Percentiles rank a stretch among this genome's conserved stretches.
These are phyloP conservation scores for Vollenhovia emeryi DNA, from an alignment of 1,140 invertebrate species.

Conservation along the genomic window DNA sequence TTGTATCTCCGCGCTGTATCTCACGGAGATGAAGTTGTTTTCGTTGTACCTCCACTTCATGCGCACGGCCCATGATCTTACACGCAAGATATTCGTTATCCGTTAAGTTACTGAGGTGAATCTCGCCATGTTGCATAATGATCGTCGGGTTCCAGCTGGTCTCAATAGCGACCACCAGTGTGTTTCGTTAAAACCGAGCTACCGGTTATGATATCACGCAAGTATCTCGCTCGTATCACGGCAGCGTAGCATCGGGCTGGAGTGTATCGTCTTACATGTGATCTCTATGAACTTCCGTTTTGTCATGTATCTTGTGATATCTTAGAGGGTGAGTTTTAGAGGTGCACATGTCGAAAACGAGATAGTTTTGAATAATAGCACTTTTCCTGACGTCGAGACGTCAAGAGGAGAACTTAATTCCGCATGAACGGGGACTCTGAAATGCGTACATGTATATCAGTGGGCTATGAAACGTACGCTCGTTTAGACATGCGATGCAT, in stretches of 20 bases:
- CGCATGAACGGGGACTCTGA: slow-evolving; percentile 42
- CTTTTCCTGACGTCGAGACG: slow-evolving; percentile 53
- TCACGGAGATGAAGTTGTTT: too few species aligned
- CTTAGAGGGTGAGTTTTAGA: neutral
- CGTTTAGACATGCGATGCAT: slow-evolving; percentile 64
- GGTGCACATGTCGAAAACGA: slow-evolving; percentile 19
- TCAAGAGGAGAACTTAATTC: slow-evolving; percentile 25
- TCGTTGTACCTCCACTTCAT: neutral
- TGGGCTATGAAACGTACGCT: slow-evolving; percentile 65
- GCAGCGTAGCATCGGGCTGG: neutral
- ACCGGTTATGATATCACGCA: neutral
- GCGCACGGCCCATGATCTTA: slow-evolving; percentile 4
- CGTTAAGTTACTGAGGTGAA: slow-evolving; percentile 25
- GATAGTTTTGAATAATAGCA: slow-evolving; percentile 27
- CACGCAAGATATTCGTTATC: slow-evolving; percentile 7
- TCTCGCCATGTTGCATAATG: slow-evolving; percentile 6
- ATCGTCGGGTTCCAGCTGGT: neutral
- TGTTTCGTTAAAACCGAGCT: slow-evolving; percentile 1
- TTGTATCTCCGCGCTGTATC: slow-evolving; percentile 8
- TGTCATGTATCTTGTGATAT: slow-evolving; percentile 22
- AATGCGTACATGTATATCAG: slow-evolving; percentile 46
- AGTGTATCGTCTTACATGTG: slow-evolving; percentile 8
- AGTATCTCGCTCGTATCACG: slow-evolving; percentile 30
- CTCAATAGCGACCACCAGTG: neutral
- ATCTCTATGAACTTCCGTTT: slow-evolving; percentile 33